These are phyloP conservation scores for Amblyjoppa proteus DNA, from an alignment of 2,888 invertebrate genomes.

Conservation along the genomic window DNA sequence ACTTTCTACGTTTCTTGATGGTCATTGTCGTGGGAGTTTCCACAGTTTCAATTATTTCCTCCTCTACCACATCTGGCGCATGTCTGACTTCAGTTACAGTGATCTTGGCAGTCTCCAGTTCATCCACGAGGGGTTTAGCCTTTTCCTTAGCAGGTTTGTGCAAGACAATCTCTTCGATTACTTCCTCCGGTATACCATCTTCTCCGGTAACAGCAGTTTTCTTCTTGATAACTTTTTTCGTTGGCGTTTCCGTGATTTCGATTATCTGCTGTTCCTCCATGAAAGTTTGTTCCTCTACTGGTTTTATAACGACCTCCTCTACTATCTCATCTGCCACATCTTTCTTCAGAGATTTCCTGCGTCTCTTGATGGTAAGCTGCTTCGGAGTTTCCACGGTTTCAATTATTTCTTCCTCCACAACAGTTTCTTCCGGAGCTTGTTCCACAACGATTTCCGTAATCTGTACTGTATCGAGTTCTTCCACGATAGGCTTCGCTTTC, in stretches of 20 bases:
- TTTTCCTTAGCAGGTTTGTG: conserved; percentile 71
- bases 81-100: conserved; percentile 69
- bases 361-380: conserved; percentile 59
- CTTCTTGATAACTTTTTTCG: conserved; percentile 72
- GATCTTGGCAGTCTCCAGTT: conserved; percentile 78
- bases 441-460: conserved; percentile 68
- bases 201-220: conserved; percentile 72
- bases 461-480: conserved; percentile 82
- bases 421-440: conserved; percentile 70
- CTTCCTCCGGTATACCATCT: conserved; percentile 75
- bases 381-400: conserved; percentile 68
- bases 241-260: conserved; percentile 75
- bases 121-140: conserved; percentile 76
- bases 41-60: conserved; percentile 70
- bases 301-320: conserved; percentile 74
- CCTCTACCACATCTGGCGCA: conserved; percentile 73
- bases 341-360: conserved; percentile 67
- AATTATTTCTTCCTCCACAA: conserved; percentile 68
- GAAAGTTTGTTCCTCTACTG: conserved; percentile 75
- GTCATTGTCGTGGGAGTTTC: conserved; percentile 69
- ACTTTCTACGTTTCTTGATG: conserved; percentile 68
- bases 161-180: conserved; percentile 74
- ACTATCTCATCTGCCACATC: conserved; percentile 68
- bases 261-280: conserved; percentile 78
- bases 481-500: conserved; percentile 72